Conservation (phyloP, 2,888 invertebrate genomes). For the Hecatera dysodea region DNA sequence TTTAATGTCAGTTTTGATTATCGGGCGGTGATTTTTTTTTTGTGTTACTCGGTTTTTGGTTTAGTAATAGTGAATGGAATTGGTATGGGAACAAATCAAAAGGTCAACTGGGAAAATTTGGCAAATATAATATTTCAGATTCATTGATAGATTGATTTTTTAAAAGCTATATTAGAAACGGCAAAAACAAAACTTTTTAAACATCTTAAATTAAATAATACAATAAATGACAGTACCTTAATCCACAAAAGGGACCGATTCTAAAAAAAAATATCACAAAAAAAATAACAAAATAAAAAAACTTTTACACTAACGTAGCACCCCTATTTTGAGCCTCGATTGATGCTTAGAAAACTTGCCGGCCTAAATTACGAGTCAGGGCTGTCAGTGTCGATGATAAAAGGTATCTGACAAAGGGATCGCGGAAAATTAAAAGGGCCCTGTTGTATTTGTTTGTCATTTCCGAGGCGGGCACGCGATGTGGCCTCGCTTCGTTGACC, state of each 20-base stretch:
- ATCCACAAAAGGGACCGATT: fast-evolving
- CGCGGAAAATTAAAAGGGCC: constrained; percentile 74
- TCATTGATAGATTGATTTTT: neutral
- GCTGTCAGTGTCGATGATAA: constrained; percentile 70
- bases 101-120: neutral
- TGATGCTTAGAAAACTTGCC: constrained; percentile 61
- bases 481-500: constrained; percentile 54
- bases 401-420: constrained; percentile 71
- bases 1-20: constrained; percentile 37
- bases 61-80: neutral
- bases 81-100: neutral
- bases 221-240: too few species aligned
- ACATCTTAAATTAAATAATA: neutral
- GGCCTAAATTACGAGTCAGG: constrained; percentile 65
- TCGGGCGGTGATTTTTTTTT: neutral
- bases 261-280: neutral
- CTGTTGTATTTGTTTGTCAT: constrained; percentile 73
- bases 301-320: constrained; percentile 16
- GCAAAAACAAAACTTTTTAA: neutral
- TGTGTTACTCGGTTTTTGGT: neutral
- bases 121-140: neutral
- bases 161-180: neutral
- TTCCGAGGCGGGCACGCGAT: constrained; percentile 76
- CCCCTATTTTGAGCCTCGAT: constrained; percentile 50
- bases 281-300: neutral